Base-by-base conservation (phyloP, 2,888 invertebrate genomes). In the Drosophila silvestris region DNA sequence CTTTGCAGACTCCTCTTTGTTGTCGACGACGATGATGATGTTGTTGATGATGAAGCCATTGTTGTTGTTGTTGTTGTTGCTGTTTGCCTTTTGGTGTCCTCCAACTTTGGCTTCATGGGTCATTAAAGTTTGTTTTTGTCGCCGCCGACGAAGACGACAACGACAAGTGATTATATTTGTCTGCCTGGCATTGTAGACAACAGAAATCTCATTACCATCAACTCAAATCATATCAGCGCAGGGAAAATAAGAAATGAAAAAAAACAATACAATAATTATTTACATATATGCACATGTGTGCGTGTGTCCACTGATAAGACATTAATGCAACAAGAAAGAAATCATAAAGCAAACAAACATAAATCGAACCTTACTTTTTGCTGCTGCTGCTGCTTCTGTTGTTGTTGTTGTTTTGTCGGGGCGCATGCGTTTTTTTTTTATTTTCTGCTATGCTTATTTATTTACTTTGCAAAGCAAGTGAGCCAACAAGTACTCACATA, bases 401-500 rank as follows among this genome's bases (percentile, higher is more conserved):
- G 30, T 54, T 57, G 69, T 60, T 68, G 57, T 77, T 79, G 58
- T 73, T 77, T 85, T 81, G 85, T 78, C 85, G 78, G 85, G 74
- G 68, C 84, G 84, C 86, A 84, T 84, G 84, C 84, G 81, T 76
- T 82, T 71, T 75, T 22, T 22, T 54, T 9, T 7, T 16, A 26
- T 56, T 51, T 51, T 19, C 70, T 54, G 77, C 73, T 54, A 63
- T 84, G 78, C 73, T 83, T 82, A 76, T 72, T 81, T 80, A 74
- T 71, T 85, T 74, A 74, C 68, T 73, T 77, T 61, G 66, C 66
- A 75, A 71, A 80, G 79, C 73, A 80, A 85, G 73, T 70, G 79
- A 71, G 76, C 84, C 82, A 82, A 86, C 84, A 84, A 82, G 78
- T 84, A 83, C 84, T 47, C 37, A 7, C 16, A 35, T 61, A 56